Base-by-base conservation (phyloP, 2,797 vertebrate genomes). In the Aulostomus chinensis region DNA sequence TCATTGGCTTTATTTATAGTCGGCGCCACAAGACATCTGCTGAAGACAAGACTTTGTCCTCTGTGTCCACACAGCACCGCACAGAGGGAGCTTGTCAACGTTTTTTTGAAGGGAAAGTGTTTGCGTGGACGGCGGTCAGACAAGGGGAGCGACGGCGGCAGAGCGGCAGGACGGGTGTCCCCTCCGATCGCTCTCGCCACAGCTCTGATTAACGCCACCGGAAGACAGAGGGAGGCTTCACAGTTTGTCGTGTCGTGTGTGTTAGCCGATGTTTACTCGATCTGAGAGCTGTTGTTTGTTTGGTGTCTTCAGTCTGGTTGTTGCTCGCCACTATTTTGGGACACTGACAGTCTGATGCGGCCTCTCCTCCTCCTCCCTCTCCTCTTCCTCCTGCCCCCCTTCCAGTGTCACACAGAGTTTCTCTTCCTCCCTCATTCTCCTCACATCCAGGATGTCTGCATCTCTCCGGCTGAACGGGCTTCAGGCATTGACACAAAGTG, bases 1-100 rank as follows among this genome's bases (percentile, higher is more conserved):
- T 83, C 68, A 48, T 84, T 78, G 75, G 73, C 81, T 90, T 90
- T 89, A 90, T 91, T 90, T 91, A 90, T 86, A 82, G 87, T 81
- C 68, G 60, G 55, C 75, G 86, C 86, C 88, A 91, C 61, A 21
- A 89, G 89, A 91, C 90, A 91, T 91, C 90, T 91, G 90, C 90
- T 90, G 83, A 74, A 81, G 86, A 80, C 70, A 48, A 68, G 78
- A 37, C 76, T 85, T 63, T 60, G 83, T 89, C 86, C 81, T 76
- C 69, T 73, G 77, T 65, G 78, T 84, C 77, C 79, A 72, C 76
- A 73, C 80, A 80, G 78, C 84, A 64, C 63, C 35, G 31, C 80
- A 83, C 83, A 86, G 84, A 89, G 86, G 83, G 83, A 87, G 78
- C 79, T 68, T 75, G 85, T 90, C 88, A 90, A 74, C 34, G 54